Evolutionary conservation across 2,888 invertebrate species (phyloP), one percentile per base, ranked within the genome.

Genomic region (Drosophila aldrichi): DNA sequence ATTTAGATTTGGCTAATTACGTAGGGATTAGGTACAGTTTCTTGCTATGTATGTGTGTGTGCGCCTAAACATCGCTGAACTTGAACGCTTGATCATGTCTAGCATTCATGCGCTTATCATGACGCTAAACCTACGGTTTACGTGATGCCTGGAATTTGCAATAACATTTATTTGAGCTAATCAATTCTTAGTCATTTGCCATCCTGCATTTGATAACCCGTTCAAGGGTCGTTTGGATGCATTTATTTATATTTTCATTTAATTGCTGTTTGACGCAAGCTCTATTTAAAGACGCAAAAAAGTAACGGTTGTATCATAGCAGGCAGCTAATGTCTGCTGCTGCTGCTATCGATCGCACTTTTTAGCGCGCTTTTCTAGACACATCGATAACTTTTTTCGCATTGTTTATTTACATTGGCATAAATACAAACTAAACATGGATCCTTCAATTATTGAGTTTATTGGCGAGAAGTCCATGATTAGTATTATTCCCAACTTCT

Each of bases 401-500:
- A 58, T 58, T 70, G 70, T 70, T 70, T 61, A 44, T 18, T 43
- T 43, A 16, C n/a, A 32, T 34, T n/a, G 18, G 55, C 62, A 54
- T 10, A 25, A 14, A 40, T 46, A 25, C 49, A 54, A 56, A 55
- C 16, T 36, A 9, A 34, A 12, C 10, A 87, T 97, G 97, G 96
- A 97, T 93, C 96, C 97, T 0, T 95, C 95, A 70, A 97, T 97
- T 93, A 95, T 97, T 46, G 97, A 98, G 93, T 99, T 98, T 93
- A 94, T 99, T 70, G 98, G 98, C 3, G 99, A 99, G 93, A 97
- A 97, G 84, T 95, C 96, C 87, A 93, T 94, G 54, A 95, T 98
- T 22, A 95, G 95, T 77, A 95, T 99, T 16, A 96, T 98, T 77
- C 99, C 99, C 0, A 98, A 97, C 91, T 99, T 99, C 92, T 95